Evolutionary conservation across 2,888 invertebrate genomes (phyloP).

Genomic region (Drosophila fulvimacula): DNA sequence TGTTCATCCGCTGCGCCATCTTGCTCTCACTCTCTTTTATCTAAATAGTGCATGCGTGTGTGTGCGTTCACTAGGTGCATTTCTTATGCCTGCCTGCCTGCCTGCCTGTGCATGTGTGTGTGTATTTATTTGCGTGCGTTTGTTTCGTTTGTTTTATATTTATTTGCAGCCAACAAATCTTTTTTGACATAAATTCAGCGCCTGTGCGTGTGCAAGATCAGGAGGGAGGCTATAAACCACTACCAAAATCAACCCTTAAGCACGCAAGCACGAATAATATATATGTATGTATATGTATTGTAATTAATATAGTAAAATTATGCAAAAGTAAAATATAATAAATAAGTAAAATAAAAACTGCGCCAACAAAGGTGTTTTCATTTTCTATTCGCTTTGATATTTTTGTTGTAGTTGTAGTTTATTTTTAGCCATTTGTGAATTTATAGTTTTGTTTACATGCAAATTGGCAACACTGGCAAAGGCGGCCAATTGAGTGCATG

Average conservation of each 20-base stretch:
- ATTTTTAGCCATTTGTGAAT: conserved; percentile 71
- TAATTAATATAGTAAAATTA: conserved; percentile 55
- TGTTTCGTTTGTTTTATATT: conserved; percentile 44
- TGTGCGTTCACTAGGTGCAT: conserved; percentile 29
- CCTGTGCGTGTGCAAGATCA: background rate
- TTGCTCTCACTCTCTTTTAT: conserved; percentile 39
- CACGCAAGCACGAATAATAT: conserved; percentile 42
- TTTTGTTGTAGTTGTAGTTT: conserved; percentile 39
- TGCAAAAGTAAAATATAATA: conserved; percentile 42
- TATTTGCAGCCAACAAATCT: conserved; percentile 68
- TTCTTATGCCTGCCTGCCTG: background rate
- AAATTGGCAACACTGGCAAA: conserved; percentile 54
- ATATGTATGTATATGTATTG: conserved; percentile 9
- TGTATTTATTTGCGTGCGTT: conserved; percentile 31
- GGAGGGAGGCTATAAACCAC: conserved; percentile 44
- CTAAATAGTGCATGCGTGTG: conserved; percentile 9
- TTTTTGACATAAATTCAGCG: conserved; percentile 73
- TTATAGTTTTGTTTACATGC: conserved; percentile 77
- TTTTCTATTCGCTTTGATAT: conserved; percentile 48
- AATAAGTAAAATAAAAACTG: conserved; percentile 20
- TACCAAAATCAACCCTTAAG: conserved; percentile 42
- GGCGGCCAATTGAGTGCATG: conserved; percentile 42
- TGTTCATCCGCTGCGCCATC: conserved; percentile 37
- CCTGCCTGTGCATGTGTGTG: conserved; percentile 19
- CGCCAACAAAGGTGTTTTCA: conserved; percentile 59